Evolutionary conservation across 2,797 vertebrate genomes (phyloP), one percentile per base, ranked within the genome.

Genomic region (Myotis myotis): DNA sequence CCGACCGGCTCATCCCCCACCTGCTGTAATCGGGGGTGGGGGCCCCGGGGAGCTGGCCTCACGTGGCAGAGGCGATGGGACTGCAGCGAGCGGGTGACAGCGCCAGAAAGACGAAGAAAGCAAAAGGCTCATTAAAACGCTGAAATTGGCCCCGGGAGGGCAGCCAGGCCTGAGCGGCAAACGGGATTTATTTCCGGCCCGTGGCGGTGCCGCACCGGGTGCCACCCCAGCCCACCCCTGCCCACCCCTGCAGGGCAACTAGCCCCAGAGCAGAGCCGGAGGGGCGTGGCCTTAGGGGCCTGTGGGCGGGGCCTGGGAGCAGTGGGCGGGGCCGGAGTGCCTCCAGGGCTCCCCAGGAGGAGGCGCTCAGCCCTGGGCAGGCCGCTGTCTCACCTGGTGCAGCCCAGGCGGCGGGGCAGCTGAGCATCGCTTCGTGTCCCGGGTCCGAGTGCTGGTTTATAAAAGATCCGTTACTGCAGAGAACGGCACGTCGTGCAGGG

Each of bases 101-200:
- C 19, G 30, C 81, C 71, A 8, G 55, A 20, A 81, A 47, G 82
- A 41, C 6, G 3, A 4, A 0, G 51, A 8, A 57, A 22, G 68
- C 71, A 82, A 87, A 91, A 91, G 96, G 96, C 97, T 94, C 80
- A 91, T 97, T 93, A 95, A 95, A 76, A 94, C 0, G 22, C 96
- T 8, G 89, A 85, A 79, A 70, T 30, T 38, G 87, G 82, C 49
- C 95, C 93, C 78, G 79, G 97, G 96, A 68, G 38, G n/a, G 15
- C 22, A 71, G 94, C 94, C 95, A 95, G 95, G 86, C 10, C 33
- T 12, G 57, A 84, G 60, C 22, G 0, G 7, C 0, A 1, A 57
- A 30, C 28, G 1, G 11, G 4, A 86, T 11, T 87, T 74, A 30
- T 47, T 62, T 95, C 92, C 92, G 49, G 70, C 72, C 74, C 3